Conservation (phyloP, 2,113 vertebrate genomes). For the Brachypodius melanocephalos region DNA sequence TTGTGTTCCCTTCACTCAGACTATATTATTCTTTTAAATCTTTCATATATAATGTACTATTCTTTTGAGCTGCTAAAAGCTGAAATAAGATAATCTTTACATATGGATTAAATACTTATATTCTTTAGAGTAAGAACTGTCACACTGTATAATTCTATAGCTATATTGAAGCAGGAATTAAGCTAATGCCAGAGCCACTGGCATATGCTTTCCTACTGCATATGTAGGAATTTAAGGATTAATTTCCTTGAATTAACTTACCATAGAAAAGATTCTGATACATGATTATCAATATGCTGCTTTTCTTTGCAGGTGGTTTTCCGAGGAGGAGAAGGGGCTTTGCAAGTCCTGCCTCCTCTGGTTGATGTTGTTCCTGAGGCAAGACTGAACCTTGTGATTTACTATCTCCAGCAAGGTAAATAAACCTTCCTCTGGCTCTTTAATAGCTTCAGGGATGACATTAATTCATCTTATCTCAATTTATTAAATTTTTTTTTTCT, state of each 20-base stretch:
- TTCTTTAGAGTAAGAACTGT: background rate
- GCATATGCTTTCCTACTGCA: background rate
- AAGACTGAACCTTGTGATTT: constrained; percentile 95
- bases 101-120: background rate
- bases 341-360: constrained; percentile 92
- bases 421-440: background rate
- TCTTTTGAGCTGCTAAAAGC: background rate
- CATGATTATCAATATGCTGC: background rate
- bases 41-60: background rate
- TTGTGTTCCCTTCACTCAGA: background rate
- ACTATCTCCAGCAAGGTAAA: constrained; percentile 93
- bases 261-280: background rate
- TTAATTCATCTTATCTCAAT: background rate
- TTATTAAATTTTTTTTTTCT: background rate
- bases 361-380: constrained; percentile 98
- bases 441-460: background rate
- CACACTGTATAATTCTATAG: background rate
- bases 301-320: constrained; percentile 87
- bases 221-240: background rate
- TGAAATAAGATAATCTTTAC: background rate
- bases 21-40: background rate
- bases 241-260: background rate
- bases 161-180: background rate
- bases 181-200: background rate
- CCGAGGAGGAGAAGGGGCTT: constrained; percentile 89